These are phyloP conservation scores for Prinia subflava DNA, from an alignment of 2,113 vertebrate genomes.

Conservation along the genomic window DNA sequence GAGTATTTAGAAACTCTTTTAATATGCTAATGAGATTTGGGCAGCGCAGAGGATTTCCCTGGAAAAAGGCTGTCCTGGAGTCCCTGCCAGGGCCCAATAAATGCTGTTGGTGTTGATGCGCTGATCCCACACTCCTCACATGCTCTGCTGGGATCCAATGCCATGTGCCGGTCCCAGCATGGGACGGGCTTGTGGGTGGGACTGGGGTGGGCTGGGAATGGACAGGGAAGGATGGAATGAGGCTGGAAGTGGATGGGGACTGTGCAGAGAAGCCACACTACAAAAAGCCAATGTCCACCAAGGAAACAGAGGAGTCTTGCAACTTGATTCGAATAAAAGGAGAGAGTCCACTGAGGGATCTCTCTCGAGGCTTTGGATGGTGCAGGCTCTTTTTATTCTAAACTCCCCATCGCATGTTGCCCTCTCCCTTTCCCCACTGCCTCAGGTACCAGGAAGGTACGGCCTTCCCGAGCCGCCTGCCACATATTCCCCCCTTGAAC, in stretches of 20 bases:
- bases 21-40: too few species aligned
- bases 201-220: neutral
- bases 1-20: too few species aligned
- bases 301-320: neutral
- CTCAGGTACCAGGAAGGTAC: neutral
- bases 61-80: too few species aligned
- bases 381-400: neutral
- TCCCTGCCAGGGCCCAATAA: too few species aligned
- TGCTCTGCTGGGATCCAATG: too few species aligned
- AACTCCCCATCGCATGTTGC: fast-evolving
- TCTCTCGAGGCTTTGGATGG: neutral
- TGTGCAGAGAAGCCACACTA: neutral
- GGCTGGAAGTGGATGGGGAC: neutral
- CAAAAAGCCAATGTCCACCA: neutral
- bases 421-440: neutral
- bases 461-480: fast-evolving
- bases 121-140: too few species aligned
- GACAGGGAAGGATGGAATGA: neutral
- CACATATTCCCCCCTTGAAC: neutral
- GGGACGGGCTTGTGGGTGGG: too few species aligned
- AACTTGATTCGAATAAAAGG: too few species aligned
- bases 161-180: too few species aligned
- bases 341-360: neutral
- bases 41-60: too few species aligned
- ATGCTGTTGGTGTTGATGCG: too few species aligned